Evolutionary conservation across 1,140 invertebrate species (phyloP).

Genomic region (Callitettix versicolor): DNA sequence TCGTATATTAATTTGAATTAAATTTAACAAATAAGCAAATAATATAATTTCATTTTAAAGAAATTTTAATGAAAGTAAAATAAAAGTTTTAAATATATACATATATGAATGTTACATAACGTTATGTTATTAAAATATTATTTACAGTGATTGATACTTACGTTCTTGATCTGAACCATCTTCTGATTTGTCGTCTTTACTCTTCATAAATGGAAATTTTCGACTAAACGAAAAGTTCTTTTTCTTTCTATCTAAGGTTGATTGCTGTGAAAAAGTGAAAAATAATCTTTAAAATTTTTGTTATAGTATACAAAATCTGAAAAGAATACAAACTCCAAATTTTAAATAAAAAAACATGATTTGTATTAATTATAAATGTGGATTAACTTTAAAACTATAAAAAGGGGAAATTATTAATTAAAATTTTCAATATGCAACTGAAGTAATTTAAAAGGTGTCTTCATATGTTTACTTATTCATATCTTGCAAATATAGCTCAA

Average conservation of each 20-base stretch:
- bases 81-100: too few relatives aligned
- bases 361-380: too few relatives aligned
- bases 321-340: background rate
- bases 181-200: slow-evolving; percentile 94
- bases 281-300: slow-evolving; percentile 6
- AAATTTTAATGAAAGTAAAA: too few relatives aligned
- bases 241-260: slow-evolving; percentile 89
- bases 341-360: slow-evolving; percentile 1
- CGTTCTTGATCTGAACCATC: slow-evolving; percentile 96
- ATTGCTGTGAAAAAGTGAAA: slow-evolving; percentile 53
- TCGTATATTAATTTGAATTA: too few relatives aligned
- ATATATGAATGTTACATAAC: too few relatives aligned
- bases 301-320: background rate
- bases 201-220: slow-evolving; percentile 97
- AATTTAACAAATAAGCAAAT: too few relatives aligned
- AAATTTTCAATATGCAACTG: too few relatives aligned
- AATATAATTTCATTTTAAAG: too few relatives aligned
- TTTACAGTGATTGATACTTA: slow-evolving; percentile 49
- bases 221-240: slow-evolving; percentile 96
- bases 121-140: too few relatives aligned
- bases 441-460: too few relatives aligned
- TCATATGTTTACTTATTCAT: too few relatives aligned
- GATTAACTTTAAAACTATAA: background rate
- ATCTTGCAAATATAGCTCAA: too few relatives aligned
- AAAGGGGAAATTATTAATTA: background rate